Evolutionary conservation across 37 sponge, comb jelly and placozoan species (phyloP).

Genomic region (Halisarca cf. caerulea): DNA sequence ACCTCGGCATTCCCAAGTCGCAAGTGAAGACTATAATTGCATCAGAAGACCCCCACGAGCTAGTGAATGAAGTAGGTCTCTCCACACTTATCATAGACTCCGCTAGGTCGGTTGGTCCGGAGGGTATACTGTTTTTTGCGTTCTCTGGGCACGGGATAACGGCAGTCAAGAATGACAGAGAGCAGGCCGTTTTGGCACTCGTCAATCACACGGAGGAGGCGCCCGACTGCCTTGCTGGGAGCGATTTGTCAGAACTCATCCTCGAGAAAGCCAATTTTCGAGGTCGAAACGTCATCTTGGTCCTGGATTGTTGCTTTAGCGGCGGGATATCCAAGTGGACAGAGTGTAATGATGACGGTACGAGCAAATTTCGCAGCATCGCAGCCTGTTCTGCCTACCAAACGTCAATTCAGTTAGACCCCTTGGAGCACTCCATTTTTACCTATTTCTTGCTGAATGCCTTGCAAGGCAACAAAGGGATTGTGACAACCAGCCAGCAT

Average conservation of each 20-base stretch:
- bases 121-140: background rate
- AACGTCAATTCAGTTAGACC: conserved; percentile 21
- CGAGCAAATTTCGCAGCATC: background rate
- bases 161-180: background rate
- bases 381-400: conserved; percentile 13
- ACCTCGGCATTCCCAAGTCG: background rate
- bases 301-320: conserved; percentile 21
- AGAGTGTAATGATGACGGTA: background rate
- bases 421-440: conserved; percentile 2
- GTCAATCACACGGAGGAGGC: background rate
- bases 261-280: conserved; percentile 14
- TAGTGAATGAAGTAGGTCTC: background rate
- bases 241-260: background rate
- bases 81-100: background rate
- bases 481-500: background rate
- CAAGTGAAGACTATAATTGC: background rate
- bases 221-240: background rate
- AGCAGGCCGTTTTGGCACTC: conserved; percentile 6
- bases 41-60: background rate
- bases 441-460: conserved; percentile 26
- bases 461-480: background rate
- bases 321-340: conserved; percentile 18
- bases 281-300: conserved; percentile 8
- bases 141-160: conserved; percentile 30
- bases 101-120: background rate